A percentile compares a stretch with the other conserved stretches of the same genome.
Evolutionary conservation across 2,888 invertebrate species (phyloP).

Genomic region (Brachyptera risi): DNA sequence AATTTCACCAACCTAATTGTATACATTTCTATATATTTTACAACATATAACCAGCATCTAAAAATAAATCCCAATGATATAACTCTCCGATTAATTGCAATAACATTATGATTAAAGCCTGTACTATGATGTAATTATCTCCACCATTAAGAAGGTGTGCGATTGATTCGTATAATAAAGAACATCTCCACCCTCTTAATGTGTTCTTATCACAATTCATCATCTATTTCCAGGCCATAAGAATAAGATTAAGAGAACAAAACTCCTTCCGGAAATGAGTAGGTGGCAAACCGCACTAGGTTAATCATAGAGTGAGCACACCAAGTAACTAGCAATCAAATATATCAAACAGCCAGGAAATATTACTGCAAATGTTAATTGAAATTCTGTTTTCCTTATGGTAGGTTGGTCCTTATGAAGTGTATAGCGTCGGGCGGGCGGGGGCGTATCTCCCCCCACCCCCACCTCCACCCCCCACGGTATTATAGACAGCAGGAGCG

Average conservation of each 20-base stretch:
- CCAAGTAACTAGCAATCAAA: not conserved
- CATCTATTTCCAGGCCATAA: not conserved
- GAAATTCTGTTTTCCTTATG: slow-evolving; percentile 4
- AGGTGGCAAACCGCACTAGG: slow-evolving; percentile 13
- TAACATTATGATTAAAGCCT: too few relatives aligned
- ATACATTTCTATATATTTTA: too few relatives aligned
- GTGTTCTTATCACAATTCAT: not conserved
- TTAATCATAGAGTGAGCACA: not conserved
- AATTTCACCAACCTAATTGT: too few relatives aligned
- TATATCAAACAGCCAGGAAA: slow-evolving; percentile 5
- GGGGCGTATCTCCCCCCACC: too few relatives aligned
- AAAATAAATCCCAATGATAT: too few relatives aligned
- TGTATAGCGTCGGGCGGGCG: slow-evolving; percentile 1
- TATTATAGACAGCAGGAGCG: slow-evolving; percentile 1
- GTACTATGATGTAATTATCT: too few relatives aligned
- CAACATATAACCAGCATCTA: too few relatives aligned
- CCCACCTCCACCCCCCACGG: not conserved
- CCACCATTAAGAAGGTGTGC: too few relatives aligned
- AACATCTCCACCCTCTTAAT: too few relatives aligned
- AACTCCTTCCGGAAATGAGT: slow-evolving; percentile 11
- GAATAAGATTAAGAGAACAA: not conserved
- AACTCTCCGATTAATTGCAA: too few relatives aligned
- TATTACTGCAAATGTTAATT: slow-evolving; percentile 21
- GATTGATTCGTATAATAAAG: too few relatives aligned
- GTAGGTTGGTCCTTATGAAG: slow-evolving; percentile 1